Evolutionary conservation across 2,888 invertebrate species (phyloP).

Genomic region (Julus scandinavius): DNA sequence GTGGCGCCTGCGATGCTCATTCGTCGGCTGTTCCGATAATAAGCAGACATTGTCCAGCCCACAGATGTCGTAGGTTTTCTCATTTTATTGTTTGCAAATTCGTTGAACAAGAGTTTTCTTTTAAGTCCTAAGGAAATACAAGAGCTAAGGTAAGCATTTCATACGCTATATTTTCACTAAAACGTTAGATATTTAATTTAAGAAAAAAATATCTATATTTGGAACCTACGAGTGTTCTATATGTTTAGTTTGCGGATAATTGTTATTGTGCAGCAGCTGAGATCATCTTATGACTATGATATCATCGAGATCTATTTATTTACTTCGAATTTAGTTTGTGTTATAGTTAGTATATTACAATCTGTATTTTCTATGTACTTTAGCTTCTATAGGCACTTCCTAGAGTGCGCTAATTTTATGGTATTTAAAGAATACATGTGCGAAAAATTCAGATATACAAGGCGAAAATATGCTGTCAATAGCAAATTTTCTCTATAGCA

Average conservation of each 20-base stretch:
- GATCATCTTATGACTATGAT: constrained; percentile 1
- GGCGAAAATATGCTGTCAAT: background rate
- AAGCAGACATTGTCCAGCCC: background rate
- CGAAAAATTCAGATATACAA: background rate
- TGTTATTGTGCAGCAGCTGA: constrained; percentile 3
- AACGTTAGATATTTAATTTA: background rate
- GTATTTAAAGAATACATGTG: background rate
- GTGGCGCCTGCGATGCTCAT: background rate
- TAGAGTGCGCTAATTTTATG: background rate
- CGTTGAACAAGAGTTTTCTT: background rate
- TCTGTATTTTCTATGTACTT: background rate
- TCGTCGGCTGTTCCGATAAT: background rate
- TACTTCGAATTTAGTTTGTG: background rate
- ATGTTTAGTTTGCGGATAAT: background rate
- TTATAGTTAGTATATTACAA: background rate
- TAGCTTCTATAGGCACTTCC: background rate
- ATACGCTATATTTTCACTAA: background rate
- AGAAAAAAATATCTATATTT: background rate
- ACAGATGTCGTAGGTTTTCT: constrained; percentile 20
- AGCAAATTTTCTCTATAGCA: no score
- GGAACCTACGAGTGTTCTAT: background rate
- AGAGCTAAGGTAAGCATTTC: background rate
- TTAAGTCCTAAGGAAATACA: background rate
- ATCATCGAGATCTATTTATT: background rate
- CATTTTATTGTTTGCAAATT: constrained; percentile 27